phyloP scores from a whole-genome alignment of 2,888 invertebrate genomes.

The Muschampia plurimacula region DNA sequence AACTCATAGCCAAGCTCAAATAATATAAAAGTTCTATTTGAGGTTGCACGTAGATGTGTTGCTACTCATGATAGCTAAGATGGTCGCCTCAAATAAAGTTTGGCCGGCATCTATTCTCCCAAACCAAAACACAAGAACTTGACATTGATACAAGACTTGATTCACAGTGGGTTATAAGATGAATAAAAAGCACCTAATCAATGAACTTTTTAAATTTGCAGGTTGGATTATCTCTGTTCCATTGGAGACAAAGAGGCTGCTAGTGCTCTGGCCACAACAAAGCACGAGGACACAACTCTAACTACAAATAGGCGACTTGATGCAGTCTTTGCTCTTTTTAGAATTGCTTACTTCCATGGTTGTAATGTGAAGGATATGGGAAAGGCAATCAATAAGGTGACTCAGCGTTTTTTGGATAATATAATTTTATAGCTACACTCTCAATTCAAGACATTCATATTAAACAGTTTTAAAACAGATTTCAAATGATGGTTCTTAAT shows the following conservation, averaged over 20 bases:
- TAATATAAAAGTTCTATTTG: no score
- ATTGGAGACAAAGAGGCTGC: conserved; percentile 85
- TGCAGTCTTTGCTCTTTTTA: conserved; percentile 84
- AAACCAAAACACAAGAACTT: no score
- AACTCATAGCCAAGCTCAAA: no score
- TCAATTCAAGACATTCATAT: no score
- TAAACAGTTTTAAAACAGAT: not conserved
- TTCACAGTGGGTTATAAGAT: no score
- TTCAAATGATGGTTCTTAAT: no score
- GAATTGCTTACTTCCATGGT: conserved; percentile 86
- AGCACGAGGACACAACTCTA: conserved; percentile 83
- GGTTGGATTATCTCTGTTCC: conserved; percentile 84
- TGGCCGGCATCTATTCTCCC: no score
- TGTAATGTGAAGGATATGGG: conserved; percentile 86
- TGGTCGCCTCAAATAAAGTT: no score
- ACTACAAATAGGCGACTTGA: conserved; percentile 85
- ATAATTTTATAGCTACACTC: no score
- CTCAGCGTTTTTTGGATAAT: not conserved
- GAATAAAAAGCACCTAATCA: not conserved
- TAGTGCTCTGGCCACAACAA: conserved; percentile 77
- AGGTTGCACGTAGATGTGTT: no score
- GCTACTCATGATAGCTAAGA: no score
- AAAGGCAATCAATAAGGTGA: conserved; percentile 83
- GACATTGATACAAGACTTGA: no score
- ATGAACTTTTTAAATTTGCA: conserved; percentile 46